phyloP scores from a whole-genome alignment of 2,888 invertebrate genomes.

The Alitta virens region DNA sequence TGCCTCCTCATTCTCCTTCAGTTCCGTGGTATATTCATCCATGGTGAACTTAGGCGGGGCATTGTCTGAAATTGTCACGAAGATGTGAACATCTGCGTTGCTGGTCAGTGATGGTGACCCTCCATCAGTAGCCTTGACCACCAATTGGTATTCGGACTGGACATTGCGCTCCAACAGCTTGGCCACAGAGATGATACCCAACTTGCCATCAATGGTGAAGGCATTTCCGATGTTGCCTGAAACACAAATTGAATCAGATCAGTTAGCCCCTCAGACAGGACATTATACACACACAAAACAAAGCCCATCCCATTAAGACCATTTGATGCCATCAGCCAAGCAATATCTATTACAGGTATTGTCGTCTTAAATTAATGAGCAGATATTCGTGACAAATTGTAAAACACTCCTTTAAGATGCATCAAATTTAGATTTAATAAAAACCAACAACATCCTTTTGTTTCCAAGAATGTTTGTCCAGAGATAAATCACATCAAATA shows the following conservation, averaged over 20 bases:
- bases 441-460: too few relatives aligned
- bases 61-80: slow-evolving; percentile 89
- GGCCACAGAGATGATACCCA: slow-evolving; percentile 66
- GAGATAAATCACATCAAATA: too few relatives aligned
- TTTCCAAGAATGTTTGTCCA: too few relatives aligned
- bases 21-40: slow-evolving; percentile 39
- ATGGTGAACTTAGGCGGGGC: slow-evolving; percentile 79
- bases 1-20: slow-evolving; percentile 41
- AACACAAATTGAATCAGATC: slow-evolving; percentile 26
- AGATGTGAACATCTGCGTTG: slow-evolving; percentile 81
- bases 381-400: too few relatives aligned
- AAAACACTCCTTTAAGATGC: too few relatives aligned
- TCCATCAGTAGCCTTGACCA: slow-evolving; percentile 87
- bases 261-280: too few relatives aligned
- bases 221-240: slow-evolving; percentile 81
- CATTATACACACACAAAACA: too few relatives aligned
- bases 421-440: too few relatives aligned
- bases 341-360: too few relatives aligned
- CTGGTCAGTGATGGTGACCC: slow-evolving; percentile 69
- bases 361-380: too few relatives aligned
- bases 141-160: slow-evolving; percentile 68
- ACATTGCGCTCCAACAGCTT: slow-evolving; percentile 64
- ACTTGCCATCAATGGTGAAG: slow-evolving; percentile 76
- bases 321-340: too few relatives aligned
- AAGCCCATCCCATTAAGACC: too few relatives aligned